Evolutionary conservation across 2,888 invertebrate genomes (phyloP).

Genomic region (Embidobia sp.): DNA sequence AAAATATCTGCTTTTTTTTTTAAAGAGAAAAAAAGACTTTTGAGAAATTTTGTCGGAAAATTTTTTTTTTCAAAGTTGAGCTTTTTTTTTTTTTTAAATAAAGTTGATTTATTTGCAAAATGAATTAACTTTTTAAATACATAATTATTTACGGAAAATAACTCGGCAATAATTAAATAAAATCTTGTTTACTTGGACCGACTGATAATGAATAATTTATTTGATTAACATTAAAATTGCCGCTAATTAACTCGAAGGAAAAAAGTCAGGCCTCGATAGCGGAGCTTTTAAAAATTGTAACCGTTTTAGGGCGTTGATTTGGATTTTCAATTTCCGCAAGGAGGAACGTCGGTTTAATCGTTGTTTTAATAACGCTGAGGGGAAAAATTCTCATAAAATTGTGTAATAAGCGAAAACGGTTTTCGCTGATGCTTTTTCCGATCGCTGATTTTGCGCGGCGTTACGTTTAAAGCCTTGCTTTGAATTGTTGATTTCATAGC

Average conservation of each 20-base stretch:
- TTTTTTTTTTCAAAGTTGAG: no score
- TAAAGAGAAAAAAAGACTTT: no score
- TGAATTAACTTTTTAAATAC: no score
- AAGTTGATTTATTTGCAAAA: no score
- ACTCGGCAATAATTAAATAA: no score
- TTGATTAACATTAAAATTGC: no score
- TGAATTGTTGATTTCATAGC: constrained; percentile 9
- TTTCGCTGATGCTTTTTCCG: constrained; percentile 17
- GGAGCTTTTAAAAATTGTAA: constrained; percentile 9
- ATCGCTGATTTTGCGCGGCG: background rate
- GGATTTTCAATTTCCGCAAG: constrained; percentile 38
- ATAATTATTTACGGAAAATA: no score
- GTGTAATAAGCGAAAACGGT: constrained; percentile 30
- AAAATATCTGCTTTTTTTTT: no score
- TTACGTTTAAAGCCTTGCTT: constrained; percentile 9
- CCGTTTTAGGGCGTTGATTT: constrained; percentile 15
- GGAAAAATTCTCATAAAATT: constrained; percentile 35
- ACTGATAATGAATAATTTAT: no score
- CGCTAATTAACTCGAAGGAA: background rate
- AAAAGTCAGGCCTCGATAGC: background rate
- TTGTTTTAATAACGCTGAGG: constrained; percentile 30
- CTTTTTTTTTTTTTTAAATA: no score
- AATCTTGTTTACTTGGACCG: no score
- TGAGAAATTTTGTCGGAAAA: no score
- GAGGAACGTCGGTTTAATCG: constrained; percentile 32